Evolutionary conservation across 2,113 vertebrate genomes (phyloP).

Genomic region (Chroicocephalus ridibundus): DNA sequence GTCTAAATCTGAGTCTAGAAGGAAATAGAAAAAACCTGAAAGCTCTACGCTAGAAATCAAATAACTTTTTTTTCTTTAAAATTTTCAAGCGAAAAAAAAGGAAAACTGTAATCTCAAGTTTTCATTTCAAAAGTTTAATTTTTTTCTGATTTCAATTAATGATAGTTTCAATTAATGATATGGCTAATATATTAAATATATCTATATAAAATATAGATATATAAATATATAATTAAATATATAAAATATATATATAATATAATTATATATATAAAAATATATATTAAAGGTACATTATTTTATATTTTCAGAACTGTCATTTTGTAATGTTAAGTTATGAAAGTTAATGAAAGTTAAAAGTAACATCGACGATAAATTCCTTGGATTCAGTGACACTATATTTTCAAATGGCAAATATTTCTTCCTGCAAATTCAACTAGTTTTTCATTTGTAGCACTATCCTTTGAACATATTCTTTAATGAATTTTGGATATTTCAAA

Average conservation of each 20-base stretch:
- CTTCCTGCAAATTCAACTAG: neutral
- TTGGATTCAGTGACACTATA: neutral
- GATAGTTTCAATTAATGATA: too few species aligned
- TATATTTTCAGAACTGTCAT: neutral
- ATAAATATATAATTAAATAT: too few species aligned
- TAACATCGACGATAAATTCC: neutral
- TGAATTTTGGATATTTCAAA: neutral
- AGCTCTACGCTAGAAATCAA: neutral
- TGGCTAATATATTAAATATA: neutral
- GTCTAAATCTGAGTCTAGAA: neutral
- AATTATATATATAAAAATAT: neutral
- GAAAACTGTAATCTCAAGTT: neutral
- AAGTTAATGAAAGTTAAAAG: neutral
- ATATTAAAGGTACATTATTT: neutral
- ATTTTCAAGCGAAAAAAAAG: neutral
- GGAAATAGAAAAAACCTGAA: neutral
- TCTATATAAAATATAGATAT: too few species aligned
- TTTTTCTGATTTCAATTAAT: neutral
- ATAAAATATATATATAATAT: neutral
- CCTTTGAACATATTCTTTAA: neutral
- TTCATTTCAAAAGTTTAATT: neutral
- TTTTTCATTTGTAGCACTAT: neutral
- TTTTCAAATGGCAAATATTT: neutral
- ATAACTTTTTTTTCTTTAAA: neutral
- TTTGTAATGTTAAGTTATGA: neutral